Evolutionary conservation across 2,113 vertebrate genomes (phyloP).

Genomic region (Narcine bancroftii): DNA sequence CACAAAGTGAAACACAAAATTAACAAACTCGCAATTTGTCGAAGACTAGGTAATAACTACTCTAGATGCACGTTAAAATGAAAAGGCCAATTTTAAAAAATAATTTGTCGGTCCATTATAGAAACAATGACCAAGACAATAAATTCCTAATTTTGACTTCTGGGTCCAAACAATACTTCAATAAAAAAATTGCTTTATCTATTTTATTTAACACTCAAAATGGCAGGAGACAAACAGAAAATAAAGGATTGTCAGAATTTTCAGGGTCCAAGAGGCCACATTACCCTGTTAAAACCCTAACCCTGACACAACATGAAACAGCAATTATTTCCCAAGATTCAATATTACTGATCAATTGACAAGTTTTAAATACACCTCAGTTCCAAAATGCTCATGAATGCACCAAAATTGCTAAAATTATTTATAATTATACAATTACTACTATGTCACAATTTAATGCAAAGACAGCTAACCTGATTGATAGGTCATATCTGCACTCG

Average conservation of each 20-base stretch:
- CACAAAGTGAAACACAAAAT: not conserved
- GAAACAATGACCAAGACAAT: not conserved
- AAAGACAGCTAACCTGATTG: conserved; percentile 65
- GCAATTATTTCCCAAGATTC: not conserved
- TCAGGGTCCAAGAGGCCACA: not conserved
- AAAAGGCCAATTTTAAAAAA: not conserved
- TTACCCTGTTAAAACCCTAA: not conserved
- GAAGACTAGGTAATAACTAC: not conserved
- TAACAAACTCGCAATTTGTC: not conserved
- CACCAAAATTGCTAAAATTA: not conserved
- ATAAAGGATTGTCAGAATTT: not conserved
- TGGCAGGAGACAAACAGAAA: not conserved
- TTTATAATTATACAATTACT: not conserved
- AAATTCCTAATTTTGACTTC: not conserved
- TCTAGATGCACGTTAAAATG: not conserved
- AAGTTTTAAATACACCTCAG: not conserved
- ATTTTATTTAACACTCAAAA: not conserved
- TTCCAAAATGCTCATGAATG: not conserved
- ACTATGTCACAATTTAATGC: not conserved
- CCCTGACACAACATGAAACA: not conserved
- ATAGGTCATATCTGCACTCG: conserved; percentile 70
- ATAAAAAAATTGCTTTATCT: not conserved
- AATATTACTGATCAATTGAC: not conserved
- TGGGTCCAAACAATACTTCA: not conserved
- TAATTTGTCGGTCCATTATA: not conserved